Conservation (phyloP, 2,113 vertebrate species). For the Microcebus jonahi region DNA sequence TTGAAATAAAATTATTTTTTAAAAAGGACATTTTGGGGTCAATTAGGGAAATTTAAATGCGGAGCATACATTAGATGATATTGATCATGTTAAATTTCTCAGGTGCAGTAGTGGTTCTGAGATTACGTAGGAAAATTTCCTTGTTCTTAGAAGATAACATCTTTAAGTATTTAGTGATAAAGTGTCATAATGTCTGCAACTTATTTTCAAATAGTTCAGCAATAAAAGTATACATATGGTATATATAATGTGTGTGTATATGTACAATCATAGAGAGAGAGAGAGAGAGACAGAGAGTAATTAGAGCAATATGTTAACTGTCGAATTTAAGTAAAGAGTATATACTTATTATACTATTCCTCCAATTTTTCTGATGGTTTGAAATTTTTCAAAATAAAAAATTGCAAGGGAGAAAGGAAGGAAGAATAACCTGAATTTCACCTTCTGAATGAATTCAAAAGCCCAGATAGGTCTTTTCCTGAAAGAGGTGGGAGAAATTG, state of each 20-base stretch:
- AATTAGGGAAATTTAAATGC: neutral
- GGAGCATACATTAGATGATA: neutral
- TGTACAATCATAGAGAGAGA: neutral
- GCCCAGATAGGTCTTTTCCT: neutral
- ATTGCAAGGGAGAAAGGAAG: neutral
- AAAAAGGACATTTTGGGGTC: neutral
- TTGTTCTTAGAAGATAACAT: neutral
- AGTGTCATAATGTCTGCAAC: neutral
- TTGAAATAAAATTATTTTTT: too few relatives aligned
- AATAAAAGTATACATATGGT: neutral
- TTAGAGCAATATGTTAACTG: neutral
- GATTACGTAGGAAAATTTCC: neutral
- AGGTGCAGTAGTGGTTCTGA: neutral
- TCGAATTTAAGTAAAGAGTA: neutral
- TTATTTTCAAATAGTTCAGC: constrained; percentile 24
- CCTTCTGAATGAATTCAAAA: neutral
- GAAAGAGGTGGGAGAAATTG: neutral
- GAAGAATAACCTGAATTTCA: neutral
- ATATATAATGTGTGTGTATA: neutral
- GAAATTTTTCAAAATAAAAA: constrained; percentile 30
- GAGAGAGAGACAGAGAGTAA: neutral
- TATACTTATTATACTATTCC: neutral
- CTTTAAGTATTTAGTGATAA: neutral
- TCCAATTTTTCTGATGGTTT: neutral
- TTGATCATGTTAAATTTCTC: neutral